Conservation (phyloP, 2,888 invertebrate species). For the Chrysolina americana region DNA sequence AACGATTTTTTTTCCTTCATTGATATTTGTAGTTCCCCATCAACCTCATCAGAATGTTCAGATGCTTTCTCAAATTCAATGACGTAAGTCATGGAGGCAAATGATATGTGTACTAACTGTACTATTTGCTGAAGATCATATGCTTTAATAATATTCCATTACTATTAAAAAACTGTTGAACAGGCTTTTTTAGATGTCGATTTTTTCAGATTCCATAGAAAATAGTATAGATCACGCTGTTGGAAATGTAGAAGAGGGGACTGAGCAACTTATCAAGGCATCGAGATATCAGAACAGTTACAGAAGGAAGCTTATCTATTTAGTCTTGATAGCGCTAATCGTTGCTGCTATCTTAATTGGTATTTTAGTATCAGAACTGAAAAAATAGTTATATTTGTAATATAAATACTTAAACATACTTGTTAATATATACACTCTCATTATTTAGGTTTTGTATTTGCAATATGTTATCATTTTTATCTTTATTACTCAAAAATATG, state of each 20-base stretch:
- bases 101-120: too few relatives aligned
- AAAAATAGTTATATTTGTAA: conserved; percentile 31
- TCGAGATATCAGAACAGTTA: conserved; percentile 83
- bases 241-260: conserved; percentile 84
- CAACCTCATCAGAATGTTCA: too few relatives aligned
- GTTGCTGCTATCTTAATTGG: conserved; percentile 79
- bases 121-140: too few relatives aligned
- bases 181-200: too few relatives aligned
- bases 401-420: neutral
- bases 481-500: neutral
- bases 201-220: conserved; percentile 83
- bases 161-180: too few relatives aligned
- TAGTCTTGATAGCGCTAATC: conserved; percentile 78
- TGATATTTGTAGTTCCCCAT: too few relatives aligned
- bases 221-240: conserved; percentile 83
- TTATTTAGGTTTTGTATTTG: neutral
- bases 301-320: conserved; percentile 81
- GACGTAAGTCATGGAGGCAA: too few relatives aligned
- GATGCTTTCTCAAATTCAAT: too few relatives aligned
- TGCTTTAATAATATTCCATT: neutral
- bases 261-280: conserved; percentile 85
- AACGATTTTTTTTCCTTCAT: neutral
- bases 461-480: neutral
- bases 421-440: neutral
- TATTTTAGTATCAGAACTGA: conserved; percentile 69